Percentiles rank a stretch among this genome's conserved stretches.
phyloP scores from a whole-genome alignment of 2,113 vertebrate species.

The Myiagra hebetior region DNA sequence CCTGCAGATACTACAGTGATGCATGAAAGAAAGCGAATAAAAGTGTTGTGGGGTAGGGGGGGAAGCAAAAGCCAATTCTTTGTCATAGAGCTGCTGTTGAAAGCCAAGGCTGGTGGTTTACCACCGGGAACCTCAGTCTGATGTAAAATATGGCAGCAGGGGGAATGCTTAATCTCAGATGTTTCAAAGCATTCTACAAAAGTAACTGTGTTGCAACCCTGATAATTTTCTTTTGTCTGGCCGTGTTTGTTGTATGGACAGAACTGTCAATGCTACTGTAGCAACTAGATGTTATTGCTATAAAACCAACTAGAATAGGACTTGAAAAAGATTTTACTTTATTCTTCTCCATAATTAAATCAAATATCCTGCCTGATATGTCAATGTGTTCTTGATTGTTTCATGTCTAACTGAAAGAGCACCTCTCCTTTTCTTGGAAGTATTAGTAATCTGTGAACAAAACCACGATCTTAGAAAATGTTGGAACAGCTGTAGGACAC shows the following conservation, averaged over 20 bases:
- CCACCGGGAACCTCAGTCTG: not conserved
- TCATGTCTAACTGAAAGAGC: not conserved
- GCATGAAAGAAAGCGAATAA: not conserved
- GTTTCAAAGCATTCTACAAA: not conserved
- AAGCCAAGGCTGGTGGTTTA: not conserved
- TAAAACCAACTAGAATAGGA: not conserved
- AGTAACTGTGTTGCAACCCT: not conserved
- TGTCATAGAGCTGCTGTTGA: not conserved
- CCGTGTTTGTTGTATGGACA: not conserved
- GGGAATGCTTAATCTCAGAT: not conserved
- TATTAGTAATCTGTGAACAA: not conserved
- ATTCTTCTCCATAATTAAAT: not conserved
- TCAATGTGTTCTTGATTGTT: not conserved
- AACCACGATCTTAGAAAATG: not conserved
- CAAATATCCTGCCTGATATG: not conserved
- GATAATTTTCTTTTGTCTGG: not conserved
- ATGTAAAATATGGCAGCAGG: not conserved
- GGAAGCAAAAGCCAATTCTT: not conserved
- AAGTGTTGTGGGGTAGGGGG: not conserved
- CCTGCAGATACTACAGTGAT: not conserved
- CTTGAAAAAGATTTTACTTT: not conserved
- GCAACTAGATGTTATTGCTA: not conserved
- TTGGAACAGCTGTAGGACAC: not conserved
- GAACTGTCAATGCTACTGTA: not conserved
- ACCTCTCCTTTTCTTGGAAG: not conserved